Base-by-base conservation (phyloP, 1,140 invertebrate species). In the Drosophila orosa region DNA sequence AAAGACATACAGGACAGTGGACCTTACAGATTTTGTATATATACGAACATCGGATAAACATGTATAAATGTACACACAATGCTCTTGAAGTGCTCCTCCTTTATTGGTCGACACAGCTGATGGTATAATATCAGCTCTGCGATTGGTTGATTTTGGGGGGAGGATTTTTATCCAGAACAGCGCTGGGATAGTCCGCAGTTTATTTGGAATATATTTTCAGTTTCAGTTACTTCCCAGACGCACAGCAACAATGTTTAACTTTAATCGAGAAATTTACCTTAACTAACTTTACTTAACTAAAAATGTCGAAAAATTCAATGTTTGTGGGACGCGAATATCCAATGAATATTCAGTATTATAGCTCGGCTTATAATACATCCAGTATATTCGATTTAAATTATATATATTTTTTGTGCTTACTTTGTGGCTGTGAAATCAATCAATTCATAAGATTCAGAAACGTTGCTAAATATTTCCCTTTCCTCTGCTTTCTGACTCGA, bases 311-410 rank as follows among this genome's bases (percentile, higher is more conserved):
- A 48, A 71, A 71, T 17, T 33, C 50, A 9, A 37, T 29, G 7
- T 68, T 35, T 37, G 22, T 57, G 13, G 33, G 33, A 10, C 66
- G 66, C 12, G 52, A 71, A 5, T 71, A 52, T 35, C 42, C 65
- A 37, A 40, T 63, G 15, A 69, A 45, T 19, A 52, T 52, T 22
- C 48, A 33, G 27, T 69, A 47, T 39, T 71, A 69, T 25, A 69
- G n/a, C 33, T 31, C 65, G 13, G 65, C 69, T 15, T 71, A 71
- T 27, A 71, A 69, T 47, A 10, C 22, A 22, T 27, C 67, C 13
- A n/a, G 19, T 10, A 31, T 71, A 24, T 57, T 69, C 3, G 67
- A 71, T 22, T 39, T 71, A n/a, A 69, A 71, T 71, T 69, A 71
- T 24, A 9, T n/a, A 9, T 27, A 15, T 22, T 44, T 22, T 3